Conservation (phyloP, 1,140 invertebrate genomes). For the Papilio glaucus region DNA sequence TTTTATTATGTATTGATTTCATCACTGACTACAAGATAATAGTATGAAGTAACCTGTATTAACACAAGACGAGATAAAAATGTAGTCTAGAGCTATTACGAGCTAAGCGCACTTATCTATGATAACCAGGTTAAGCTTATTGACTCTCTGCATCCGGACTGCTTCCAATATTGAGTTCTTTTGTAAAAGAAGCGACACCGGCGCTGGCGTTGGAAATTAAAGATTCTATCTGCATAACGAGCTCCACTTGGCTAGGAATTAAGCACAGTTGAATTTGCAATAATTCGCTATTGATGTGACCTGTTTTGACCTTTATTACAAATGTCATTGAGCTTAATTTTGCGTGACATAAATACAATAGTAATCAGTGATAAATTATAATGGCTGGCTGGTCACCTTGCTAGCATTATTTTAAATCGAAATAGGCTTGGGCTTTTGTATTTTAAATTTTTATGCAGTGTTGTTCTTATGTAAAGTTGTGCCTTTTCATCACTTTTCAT, state of each 20-base stretch:
- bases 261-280: not conserved
- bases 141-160: not conserved
- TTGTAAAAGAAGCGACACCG: slow-evolving; percentile 43
- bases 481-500: no score
- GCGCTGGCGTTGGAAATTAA: slow-evolving; percentile 53
- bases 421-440: no score
- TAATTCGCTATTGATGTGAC: not conserved
- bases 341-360: not conserved
- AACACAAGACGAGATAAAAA: no score
- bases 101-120: not conserved
- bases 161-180: slow-evolving; percentile 20
- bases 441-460: no score
- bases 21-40: no score
- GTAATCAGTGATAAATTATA: no score
- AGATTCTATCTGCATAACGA: slow-evolving; percentile 57
- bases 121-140: slow-evolving; percentile 8
- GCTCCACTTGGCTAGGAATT: slow-evolving; percentile 41
- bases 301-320: not conserved
- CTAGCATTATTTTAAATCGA: no score
- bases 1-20: no score
- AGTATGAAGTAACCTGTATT: no score
- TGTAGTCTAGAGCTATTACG: not conserved
- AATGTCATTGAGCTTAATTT: not conserved
- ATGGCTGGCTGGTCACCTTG: no score
- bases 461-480: no score